Conservation (phyloP, 2,888 invertebrate species). For the Eilema depressum region DNA sequence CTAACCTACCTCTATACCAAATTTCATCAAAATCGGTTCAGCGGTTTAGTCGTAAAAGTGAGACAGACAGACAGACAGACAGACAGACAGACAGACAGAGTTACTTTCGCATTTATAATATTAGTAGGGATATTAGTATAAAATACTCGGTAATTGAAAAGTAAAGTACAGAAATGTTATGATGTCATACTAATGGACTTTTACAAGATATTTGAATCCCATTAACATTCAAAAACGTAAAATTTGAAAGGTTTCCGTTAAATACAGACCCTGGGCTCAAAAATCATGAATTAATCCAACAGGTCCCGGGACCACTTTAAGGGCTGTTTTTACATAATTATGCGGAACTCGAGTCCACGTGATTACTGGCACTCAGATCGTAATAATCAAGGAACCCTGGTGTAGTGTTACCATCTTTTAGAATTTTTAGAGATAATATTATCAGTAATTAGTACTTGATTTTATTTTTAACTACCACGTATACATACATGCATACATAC, state of each 20-base stretch:
- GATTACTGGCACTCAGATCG: slow-evolving; percentile 39
- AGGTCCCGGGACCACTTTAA: slow-evolving; percentile 37
- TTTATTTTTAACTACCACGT: no score
- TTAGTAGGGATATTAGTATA: no score
- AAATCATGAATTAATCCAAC: slow-evolving; percentile 43
- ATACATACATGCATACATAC: no score
- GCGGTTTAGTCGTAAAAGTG: no score
- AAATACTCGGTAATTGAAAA: no score
- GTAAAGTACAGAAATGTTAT: not conserved
- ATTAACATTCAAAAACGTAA: not conserved
- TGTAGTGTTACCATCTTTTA: slow-evolving; percentile 22
- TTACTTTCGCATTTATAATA: no score
- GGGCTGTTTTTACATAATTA: slow-evolving; percentile 53
- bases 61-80: no score
- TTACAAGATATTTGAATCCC: not conserved
- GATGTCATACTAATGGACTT: not conserved
- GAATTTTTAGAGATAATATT: not conserved
- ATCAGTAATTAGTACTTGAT: no score
- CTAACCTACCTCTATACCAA: no score
- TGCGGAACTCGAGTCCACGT: slow-evolving; percentile 45
- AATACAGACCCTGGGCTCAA: slow-evolving; percentile 1
- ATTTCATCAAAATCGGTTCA: no score
- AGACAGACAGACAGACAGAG: no score
- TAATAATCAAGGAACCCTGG: slow-evolving; percentile 39
- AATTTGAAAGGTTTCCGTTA: slow-evolving; percentile 6